Base-by-base conservation (phyloP, 2,113 vertebrate species). In the Cinclus cinclus region DNA sequence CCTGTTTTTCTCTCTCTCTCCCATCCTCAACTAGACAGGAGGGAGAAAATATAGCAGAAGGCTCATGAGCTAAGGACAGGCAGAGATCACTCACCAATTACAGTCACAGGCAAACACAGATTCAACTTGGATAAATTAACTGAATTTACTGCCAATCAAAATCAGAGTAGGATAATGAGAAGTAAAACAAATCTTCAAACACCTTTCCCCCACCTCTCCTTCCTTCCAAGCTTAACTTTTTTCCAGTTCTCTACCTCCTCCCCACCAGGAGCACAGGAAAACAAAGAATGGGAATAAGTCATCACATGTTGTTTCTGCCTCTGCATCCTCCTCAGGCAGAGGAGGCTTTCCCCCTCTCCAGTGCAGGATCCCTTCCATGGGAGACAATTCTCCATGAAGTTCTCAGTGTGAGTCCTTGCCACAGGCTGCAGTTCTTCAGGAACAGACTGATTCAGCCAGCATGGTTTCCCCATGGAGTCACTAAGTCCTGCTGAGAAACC, bases 331-430 rank as follows among this genome's bases (percentile, higher is more conserved):
- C 23, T 71, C 30, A 30, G 28, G 9, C 16, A 78, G 23, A 46
- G 74, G 39, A 70, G 28, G 41, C 47, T 28, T 63, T 70, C 10
- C 12, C 9, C 39, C 7, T 63, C 41, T 79, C 41, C 25, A 35
- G 16, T 47, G 24, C n/a, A 46, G 13, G 25, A 8, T 56, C 30
- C 16, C 6, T 79, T 30, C 41, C 16, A 30, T 11, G 4, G n/a
- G 49, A 56, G 35, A 63, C 24, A 63, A 13, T 27, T 71, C 30
- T 70, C 30, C 39, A 9, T 0, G 0, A 62, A n/a, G 23, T 46
- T 47, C 8, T 39, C 20, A 42, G 4, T 4, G 7, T 31, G 49
- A 70, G 15, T 56, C 56, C 30, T 70, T 78, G 28, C 41, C 19
- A 53, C 10, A 13, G 28, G 28, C 28, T 46, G 33, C 33, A n/a